Evolutionary conservation across 2,797 vertebrate genomes (phyloP), one percentile per base, ranked within the genome.

Genomic region (Geotrypetes seraphini): DNA sequence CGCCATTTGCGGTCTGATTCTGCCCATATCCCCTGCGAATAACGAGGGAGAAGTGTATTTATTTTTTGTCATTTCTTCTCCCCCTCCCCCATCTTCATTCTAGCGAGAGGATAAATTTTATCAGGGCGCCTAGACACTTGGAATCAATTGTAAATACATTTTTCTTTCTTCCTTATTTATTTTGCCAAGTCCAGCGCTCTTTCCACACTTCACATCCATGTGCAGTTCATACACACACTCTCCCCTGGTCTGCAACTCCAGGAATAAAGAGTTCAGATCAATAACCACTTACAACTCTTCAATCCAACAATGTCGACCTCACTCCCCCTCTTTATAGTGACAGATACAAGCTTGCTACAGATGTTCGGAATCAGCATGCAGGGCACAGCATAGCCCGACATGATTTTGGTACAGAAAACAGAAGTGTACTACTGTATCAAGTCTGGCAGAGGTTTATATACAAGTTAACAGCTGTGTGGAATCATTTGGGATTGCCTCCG

Each of bases 91-190:
- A n/a, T n/a, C 31, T 63, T 15, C 45, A 36, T 39, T 71, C 70
- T 66, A 64, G 34, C 38, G 57, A 39, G 74, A 79, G 78, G 71
- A 63, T 75, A 38, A 51, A n/a, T 49, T 50, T 28, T 38, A n/a
- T 27, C 28, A 40, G 40, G 47, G 38, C 73, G 49, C 31, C 55
- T 36, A 32, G 27, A 43, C 52, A 73, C 47, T 50, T 36, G 37
- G 49, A 60, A 35, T 23, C 63, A 71, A 73, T 67, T 56, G 71
- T 61, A 69, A 50, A 33, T 61, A 48, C 67, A 64, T 48, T 57
- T 60, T 39, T 58, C 37, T 21, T 44, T 42, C 41, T 51, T 55
- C 52, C 31, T 30, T 21, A 47, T 36, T 43, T 25, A 16, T 48
- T 50, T 45, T 36, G 21, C 12, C 43, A 36, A 20, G 31, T 17